Base-by-base conservation (phyloP, 2,797 vertebrate genomes). In the Manis javanica region DNA sequence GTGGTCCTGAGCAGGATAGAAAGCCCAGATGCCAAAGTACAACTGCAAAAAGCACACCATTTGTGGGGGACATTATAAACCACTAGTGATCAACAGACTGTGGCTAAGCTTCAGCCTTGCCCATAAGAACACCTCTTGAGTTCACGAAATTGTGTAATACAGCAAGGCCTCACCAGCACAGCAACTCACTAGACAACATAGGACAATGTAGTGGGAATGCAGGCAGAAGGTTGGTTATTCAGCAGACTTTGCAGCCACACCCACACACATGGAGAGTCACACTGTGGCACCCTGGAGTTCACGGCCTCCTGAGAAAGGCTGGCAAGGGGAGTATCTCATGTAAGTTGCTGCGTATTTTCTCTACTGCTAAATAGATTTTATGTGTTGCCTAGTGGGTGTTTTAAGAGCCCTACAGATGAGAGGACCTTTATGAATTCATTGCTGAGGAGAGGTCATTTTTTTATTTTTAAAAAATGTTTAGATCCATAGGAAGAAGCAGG, bases 11-110 rank as follows among this genome's bases (percentile, higher is more conserved):
- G 24, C 37, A 63, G 72, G 24, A 37, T 0, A 24, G 92, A 82
- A 82, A 87, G 46, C 71, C 59, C 92, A 81, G 66, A 77, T 85
- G 69, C 39, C 77, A 90, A 66, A 92, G 77, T n/a, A 68, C 37
- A 39, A 49, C 68, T 91, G 96, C 68, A 94, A 94, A 94, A 92
- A 96, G 84, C 92, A 93, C 49, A 42, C 23, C 31, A 7, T 74
- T 83, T 29, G 51, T 53, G 72, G 42, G 29, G 59, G 63, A 72
- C 71, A 90, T 79, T 88, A 82, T 85, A 94, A 97, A 93, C 77
- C 49, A 15, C 77, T n/a, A 72, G 37, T 5, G n/a, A 90, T 82
- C 77, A 68, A 46, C 79, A 77, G 75, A 59, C n/a, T 26, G 49
- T 85, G 92, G 53, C 81, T 89, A 92, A 84, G 49, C 46, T 15